Evolutionary conservation across 2,113 vertebrate genomes (phyloP), one percentile per base, ranked within the genome.

Genomic region (Paedocypris sp.): DNA sequence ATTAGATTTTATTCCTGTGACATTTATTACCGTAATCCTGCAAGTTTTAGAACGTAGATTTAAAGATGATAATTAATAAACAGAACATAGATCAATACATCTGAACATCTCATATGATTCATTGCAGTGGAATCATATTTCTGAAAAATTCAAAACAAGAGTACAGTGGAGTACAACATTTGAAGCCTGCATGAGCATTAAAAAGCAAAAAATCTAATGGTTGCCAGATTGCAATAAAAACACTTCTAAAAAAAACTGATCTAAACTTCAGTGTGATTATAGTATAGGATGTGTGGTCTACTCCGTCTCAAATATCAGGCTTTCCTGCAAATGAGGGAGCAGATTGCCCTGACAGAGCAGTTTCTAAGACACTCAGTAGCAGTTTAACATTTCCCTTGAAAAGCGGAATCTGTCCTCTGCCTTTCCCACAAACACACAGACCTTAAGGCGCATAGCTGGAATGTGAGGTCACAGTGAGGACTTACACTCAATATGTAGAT

Each of bases 251-350:
- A 39, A 61, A 39, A 5, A 35, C 22, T 50, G 52, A 20, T 43
- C n/a, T n/a, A 61, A 35, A 19, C 35, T 62, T 46, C 51, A 28
- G 39, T 33, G 41, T 53, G 57, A 41, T 45, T 41, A 31, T 32
- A 29, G 16, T 8, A 22, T 28, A 29, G 13, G 49, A 13, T 9
- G 39, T 48, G 43, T 64, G 50, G 48, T 49, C 47, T 52, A 31
- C 47, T 49, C 54, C 4, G 33, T 60, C 42, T 70, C 68, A 70
- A 57, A 70, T 70, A 61, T 56, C 62, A 70, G 8, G 18, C 13
- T 26, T 66, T 57, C 58, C 62, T 56, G 35, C 25, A 22, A 13
- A 16, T 43, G 4, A 20, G 26, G 19, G 33, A 54, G 49, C 6
- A 13, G 25, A 60, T 35, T 29, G 38, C 42, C 18, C 49, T 38